A percentile compares a stretch with the other conserved stretches of the same genome.
These are phyloP conservation scores for Conger conger DNA, from an alignment of 2,113 vertebrate species.

Conservation along the genomic window DNA sequence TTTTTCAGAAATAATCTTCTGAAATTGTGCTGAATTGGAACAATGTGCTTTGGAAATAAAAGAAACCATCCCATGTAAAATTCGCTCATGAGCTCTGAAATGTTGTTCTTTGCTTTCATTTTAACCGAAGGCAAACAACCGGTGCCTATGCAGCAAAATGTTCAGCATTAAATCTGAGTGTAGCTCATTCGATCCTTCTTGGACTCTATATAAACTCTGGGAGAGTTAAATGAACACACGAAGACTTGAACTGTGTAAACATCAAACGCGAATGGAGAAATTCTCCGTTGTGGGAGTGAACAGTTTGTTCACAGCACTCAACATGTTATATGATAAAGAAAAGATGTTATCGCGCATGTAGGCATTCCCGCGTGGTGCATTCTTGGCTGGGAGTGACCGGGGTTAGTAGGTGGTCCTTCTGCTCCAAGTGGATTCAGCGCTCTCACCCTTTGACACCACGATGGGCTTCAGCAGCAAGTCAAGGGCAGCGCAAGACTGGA, in stretches of 20 bases:
- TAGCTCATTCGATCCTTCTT: too few relatives aligned
- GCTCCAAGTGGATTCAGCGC: not conserved
- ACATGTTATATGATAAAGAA: slow-evolving; percentile 16
- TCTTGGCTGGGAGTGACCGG: not conserved
- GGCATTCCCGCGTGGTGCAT: not conserved
- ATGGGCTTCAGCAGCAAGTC: not conserved
- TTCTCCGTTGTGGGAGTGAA: not conserved
- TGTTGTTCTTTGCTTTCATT: not conserved
- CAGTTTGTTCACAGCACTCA: not conserved
- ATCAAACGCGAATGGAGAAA: not conserved
- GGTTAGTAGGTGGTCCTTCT: not conserved
- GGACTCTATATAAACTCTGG: too few relatives aligned
- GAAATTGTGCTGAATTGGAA: not conserved
- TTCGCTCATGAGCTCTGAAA: not conserved
- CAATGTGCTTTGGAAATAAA: not conserved
- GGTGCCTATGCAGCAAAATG: too few relatives aligned
- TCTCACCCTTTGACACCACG: not conserved
- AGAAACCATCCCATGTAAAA: not conserved
- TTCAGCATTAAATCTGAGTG: too few relatives aligned
- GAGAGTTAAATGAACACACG: not conserved
- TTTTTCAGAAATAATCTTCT: not conserved
- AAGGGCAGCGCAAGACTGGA: not conserved
- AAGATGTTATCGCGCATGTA: not conserved
- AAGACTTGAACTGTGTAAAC: not conserved
- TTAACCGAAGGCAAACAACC: not conserved